Evolutionary conservation across 2,888 invertebrate genomes (phyloP).

Genomic region (Hydropsyche betteni): DNA sequence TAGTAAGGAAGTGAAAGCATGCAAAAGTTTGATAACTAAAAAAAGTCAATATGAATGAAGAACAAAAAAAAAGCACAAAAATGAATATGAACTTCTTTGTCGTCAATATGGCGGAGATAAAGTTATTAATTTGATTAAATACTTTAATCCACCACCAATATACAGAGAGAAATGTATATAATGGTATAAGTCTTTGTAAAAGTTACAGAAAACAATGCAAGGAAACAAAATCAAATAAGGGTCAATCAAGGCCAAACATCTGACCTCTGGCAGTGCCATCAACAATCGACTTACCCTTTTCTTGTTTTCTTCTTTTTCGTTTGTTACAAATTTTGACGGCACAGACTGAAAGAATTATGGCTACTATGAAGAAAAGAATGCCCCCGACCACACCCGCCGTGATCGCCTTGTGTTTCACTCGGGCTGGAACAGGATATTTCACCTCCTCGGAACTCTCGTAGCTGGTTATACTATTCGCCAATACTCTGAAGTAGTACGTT

Average conservation of each 20-base stretch:
- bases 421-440: slow-evolving; percentile 87
- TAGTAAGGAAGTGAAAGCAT: slow-evolving; percentile 31
- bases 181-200: background rate
- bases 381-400: slow-evolving; percentile 97
- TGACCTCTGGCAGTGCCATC: slow-evolving; percentile 48
- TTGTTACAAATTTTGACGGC: slow-evolving; percentile 98
- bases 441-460: slow-evolving; percentile 89
- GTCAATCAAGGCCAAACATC: slow-evolving; percentile 46
- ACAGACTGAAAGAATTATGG: slow-evolving; percentile 96
- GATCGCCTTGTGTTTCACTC: slow-evolving; percentile 94
- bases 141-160: slow-evolving; percentile 25
- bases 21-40: slow-evolving; percentile 15
- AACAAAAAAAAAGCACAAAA: slow-evolving; percentile 50
- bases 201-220: background rate
- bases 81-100: slow-evolving; percentile 51
- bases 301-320: slow-evolving; percentile 95
- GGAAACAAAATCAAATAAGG: slow-evolving; percentile 1
- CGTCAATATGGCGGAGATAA: slow-evolving; percentile 51
- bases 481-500: slow-evolving; percentile 91
- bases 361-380: slow-evolving; percentile 96
- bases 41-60: slow-evolving; percentile 46
- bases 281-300: slow-evolving; percentile 83
- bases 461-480: slow-evolving; percentile 86
- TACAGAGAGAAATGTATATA: background rate
- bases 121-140: slow-evolving; percentile 30